A percentile compares a stretch with the other conserved stretches of the same genome.
Conservation (phyloP, 2,888 invertebrate species). For the Unio delphinus region DNA sequence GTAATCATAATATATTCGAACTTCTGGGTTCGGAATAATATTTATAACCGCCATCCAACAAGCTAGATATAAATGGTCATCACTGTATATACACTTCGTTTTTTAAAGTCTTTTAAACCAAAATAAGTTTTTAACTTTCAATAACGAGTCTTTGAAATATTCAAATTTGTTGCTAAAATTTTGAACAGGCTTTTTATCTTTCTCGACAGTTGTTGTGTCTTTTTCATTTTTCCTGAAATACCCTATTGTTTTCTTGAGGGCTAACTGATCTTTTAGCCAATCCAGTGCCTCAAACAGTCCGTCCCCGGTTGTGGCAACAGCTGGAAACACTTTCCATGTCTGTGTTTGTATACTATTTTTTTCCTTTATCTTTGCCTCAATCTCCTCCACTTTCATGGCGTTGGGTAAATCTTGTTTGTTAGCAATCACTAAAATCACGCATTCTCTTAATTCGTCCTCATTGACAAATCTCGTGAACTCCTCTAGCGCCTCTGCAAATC, state of each 20-base stretch:
- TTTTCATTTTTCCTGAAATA: not conserved
- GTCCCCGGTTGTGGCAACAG: slow-evolving; percentile 19
- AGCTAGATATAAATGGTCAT: too few relatives aligned
- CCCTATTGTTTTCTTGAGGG: too few relatives aligned
- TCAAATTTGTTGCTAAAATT: too few relatives aligned
- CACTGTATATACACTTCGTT: too few relatives aligned
- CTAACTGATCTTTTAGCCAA: slow-evolving; percentile 20
- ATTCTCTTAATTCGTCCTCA: slow-evolving; percentile 33
- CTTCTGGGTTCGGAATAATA: too few relatives aligned
- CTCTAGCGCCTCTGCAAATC: slow-evolving; percentile 33
- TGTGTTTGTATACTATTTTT: not conserved
- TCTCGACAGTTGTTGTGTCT: not conserved
- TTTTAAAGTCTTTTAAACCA: too few relatives aligned
- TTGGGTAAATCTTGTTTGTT: slow-evolving; percentile 52
- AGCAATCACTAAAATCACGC: slow-evolving; percentile 36
- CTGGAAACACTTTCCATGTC: slow-evolving; percentile 24
- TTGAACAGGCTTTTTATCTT: not conserved
- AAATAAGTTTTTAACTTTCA: too few relatives aligned
- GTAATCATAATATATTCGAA: too few relatives aligned
- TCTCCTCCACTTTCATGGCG: slow-evolving; percentile 31
- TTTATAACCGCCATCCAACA: too few relatives aligned
- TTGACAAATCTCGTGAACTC: slow-evolving; percentile 15
- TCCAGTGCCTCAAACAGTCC: slow-evolving; percentile 34
- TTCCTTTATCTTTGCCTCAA: slow-evolving; percentile 24
- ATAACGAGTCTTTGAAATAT: too few relatives aligned